Conservation (phyloP, 2,113 vertebrate species). For the Electrona antarctica region DNA sequence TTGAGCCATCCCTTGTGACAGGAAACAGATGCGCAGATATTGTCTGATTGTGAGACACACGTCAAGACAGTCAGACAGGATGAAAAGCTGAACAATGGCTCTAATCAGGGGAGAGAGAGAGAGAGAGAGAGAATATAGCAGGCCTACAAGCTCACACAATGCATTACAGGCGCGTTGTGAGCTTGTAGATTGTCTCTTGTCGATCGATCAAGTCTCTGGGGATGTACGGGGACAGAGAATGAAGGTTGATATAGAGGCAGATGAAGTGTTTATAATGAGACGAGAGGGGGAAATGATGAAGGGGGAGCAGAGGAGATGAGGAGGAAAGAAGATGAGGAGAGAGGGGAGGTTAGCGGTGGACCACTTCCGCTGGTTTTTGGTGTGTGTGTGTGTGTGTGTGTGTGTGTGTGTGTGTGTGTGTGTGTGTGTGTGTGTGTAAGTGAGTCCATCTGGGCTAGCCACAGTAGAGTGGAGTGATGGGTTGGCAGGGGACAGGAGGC, state of each 20-base stretch:
- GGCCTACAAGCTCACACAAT: too few species aligned
- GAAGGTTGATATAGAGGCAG: neutral
- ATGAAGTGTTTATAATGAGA: neutral
- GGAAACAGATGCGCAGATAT: neutral
- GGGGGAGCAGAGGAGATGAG: neutral
- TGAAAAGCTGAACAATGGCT: neutral
- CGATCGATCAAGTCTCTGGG: too few species aligned
- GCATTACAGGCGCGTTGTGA: too few species aligned
- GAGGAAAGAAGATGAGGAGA: conserved; percentile 18
- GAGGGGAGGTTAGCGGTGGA: conserved; percentile 44
- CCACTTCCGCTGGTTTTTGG: conserved; percentile 34
- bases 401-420: conserved; percentile 11
- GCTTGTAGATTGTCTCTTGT: too few species aligned
- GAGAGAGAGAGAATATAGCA: neutral
- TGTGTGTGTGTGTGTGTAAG: conserved; percentile 27
- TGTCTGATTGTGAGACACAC: neutral
- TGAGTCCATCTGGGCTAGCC: conserved; percentile 45
- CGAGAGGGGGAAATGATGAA: neutral
- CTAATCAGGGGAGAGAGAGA: neutral
- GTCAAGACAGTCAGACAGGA: neutral
- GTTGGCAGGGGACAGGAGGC: conserved; percentile 46
- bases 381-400: neutral
- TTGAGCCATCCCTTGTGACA: neutral
- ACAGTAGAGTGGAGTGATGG: conserved; percentile 45
- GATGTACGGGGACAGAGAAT: neutral